These are phyloP conservation scores for Andricus quercusramuli DNA, from an alignment of 2,888 invertebrate genomes.

Conservation along the genomic window DNA sequence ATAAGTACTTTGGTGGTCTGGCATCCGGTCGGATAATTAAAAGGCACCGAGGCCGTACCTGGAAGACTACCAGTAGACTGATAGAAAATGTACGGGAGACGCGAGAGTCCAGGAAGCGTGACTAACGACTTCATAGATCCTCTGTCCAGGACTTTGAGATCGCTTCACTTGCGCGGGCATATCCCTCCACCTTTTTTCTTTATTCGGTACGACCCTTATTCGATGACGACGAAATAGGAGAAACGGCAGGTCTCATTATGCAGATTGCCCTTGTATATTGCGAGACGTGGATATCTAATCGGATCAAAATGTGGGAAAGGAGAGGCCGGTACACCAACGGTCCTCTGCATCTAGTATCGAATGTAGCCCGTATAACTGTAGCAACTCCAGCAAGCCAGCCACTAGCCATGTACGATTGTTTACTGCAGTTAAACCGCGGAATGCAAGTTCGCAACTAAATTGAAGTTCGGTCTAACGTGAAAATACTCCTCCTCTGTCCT, in stretches of 20 bases:
- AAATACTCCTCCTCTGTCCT: constrained; percentile 37
- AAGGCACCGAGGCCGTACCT: constrained; percentile 23
- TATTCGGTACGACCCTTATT: constrained; percentile 54
- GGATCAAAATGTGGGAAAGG: constrained; percentile 67
- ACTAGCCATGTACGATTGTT: constrained; percentile 55
- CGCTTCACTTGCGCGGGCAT: constrained; percentile 50
- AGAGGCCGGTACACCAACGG: constrained; percentile 53
- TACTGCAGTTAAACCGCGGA: constrained; percentile 54
- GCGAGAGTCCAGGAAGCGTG: constrained; percentile 64
- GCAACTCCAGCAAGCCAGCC: constrained; percentile 50
- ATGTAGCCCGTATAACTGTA: constrained; percentile 47
- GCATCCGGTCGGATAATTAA: constrained; percentile 36
- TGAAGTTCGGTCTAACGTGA: constrained; percentile 52
- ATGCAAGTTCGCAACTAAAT: constrained; percentile 56
- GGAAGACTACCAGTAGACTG: constrained; percentile 32
- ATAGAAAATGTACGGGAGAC: constrained; percentile 43
- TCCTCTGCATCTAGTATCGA: constrained; percentile 40
- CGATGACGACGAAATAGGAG: constrained; percentile 56
- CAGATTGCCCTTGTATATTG: constrained; percentile 60
- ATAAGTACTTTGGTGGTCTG: constrained; percentile 40
- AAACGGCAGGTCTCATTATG: constrained; percentile 60
- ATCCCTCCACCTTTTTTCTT: constrained; percentile 50
- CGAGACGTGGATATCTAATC: constrained; percentile 63
- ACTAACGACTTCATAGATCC: constrained; percentile 74
- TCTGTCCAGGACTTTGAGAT: constrained; percentile 51